These are phyloP conservation scores for Pissodes strobi DNA, from an alignment of 1,140 invertebrate genomes.

Conservation along the genomic window DNA sequence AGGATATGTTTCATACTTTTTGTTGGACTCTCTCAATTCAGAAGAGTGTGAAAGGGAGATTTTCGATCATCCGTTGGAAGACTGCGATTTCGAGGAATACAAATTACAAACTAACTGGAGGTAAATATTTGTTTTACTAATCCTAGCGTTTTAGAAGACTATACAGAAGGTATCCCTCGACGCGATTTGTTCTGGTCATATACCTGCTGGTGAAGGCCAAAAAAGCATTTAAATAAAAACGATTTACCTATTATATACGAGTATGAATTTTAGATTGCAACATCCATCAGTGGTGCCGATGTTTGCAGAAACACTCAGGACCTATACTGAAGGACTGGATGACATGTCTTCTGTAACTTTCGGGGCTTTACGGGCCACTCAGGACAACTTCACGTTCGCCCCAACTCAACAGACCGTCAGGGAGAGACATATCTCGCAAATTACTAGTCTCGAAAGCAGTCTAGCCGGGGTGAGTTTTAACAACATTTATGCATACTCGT, in stretches of 20 bases:
- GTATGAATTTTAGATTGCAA: conserved; percentile 57
- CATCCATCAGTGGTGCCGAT: conserved; percentile 66
- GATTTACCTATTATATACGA: too few relatives aligned
- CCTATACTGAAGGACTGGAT: conserved; percentile 9
- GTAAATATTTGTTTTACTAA: too few relatives aligned
- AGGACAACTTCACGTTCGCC: conserved; percentile 42
- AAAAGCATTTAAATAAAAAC: too few relatives aligned
- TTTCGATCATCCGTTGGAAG: conserved; percentile 62
- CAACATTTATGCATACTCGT: too few relatives aligned
- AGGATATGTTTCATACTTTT: conserved; percentile 53
- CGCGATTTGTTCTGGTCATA: too few relatives aligned
- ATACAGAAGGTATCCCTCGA: too few relatives aligned
- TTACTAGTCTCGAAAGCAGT: conserved; percentile 34
- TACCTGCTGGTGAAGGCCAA: too few relatives aligned
- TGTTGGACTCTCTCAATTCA: conserved; percentile 58
- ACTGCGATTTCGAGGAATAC: conserved; percentile 63
- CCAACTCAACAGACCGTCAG: conserved; percentile 35
- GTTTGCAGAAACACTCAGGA: conserved; percentile 58
- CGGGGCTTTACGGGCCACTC: conserved; percentile 41
- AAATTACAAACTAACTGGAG: conserved; percentile 50
- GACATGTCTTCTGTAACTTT: background rate
- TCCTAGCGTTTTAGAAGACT: too few relatives aligned
- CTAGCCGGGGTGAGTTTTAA: conserved; percentile 22
- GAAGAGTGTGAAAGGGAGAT: conserved; percentile 59
- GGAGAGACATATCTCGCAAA: conserved; percentile 29